A percentile compares a stretch with the other conserved stretches of the same genome.
phyloP scores from a whole-genome alignment of 2,888 invertebrate species.

The Gari tellinella region DNA sequence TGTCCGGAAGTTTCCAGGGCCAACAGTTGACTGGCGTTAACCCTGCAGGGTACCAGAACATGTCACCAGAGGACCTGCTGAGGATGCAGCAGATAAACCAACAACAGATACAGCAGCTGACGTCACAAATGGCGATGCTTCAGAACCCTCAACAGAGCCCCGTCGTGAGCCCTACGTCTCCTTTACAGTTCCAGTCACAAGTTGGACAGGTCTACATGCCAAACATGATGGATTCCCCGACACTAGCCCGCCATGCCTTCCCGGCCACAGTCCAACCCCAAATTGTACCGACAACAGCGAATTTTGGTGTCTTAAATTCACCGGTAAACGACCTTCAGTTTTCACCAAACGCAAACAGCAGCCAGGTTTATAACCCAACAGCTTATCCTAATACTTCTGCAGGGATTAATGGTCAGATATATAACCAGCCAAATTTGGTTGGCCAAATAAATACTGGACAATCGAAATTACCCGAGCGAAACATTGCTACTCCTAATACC shows the following conservation, averaged over 20 bases:
- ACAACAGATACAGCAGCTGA: conserved; percentile 62
- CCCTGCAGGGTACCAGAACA: no score
- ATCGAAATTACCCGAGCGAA: conserved; percentile 14
- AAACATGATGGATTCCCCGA: not conserved
- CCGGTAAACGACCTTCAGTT: not conserved
- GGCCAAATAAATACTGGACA: conserved; percentile 18
- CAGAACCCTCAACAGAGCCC: conserved; percentile 40
- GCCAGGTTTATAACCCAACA: conserved; percentile 18
- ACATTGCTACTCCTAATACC: conserved; percentile 33
- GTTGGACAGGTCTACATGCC: not conserved
- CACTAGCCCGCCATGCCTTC: not conserved
- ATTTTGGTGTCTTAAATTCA: not conserved
- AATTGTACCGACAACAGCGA: not conserved
- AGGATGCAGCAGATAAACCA: conserved; percentile 51
- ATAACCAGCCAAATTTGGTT: conserved; percentile 21
- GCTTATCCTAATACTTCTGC: conserved; percentile 51
- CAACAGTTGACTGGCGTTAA: no score
- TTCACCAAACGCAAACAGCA: no score
- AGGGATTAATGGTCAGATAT: conserved; percentile 44
- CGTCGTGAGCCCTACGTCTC: conserved; percentile 24
- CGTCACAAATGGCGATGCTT: conserved; percentile 50
- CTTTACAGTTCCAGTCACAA: conserved; percentile 2
- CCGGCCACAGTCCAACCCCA: no score
- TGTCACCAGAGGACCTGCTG: conserved; percentile 43
- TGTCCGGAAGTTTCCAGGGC: no score